Base-by-base conservation (phyloP, 1,140 invertebrate genomes). In the Solenopsis fugax region DNA sequence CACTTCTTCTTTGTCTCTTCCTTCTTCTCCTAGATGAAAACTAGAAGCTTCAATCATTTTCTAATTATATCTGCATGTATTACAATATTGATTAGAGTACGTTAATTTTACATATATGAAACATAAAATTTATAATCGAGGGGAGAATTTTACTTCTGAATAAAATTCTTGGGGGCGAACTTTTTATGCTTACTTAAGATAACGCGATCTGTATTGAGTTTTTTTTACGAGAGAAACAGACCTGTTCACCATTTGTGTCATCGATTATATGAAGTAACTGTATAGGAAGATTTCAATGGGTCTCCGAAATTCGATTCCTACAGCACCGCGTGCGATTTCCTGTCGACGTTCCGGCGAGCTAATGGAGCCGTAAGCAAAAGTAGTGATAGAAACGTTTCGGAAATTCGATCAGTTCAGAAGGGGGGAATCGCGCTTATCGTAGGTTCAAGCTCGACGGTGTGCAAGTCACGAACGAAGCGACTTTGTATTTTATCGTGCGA, bases 371-470 rank as follows among this genome's bases (percentile, higher is more conserved):
- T 78, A 77, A 85, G 81, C 72, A 77, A 65, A 60, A 85, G 48
- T 85, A 77, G 82, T 77, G 72, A 78, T 78, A 65, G 72, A 85
- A 85, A 77, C 72, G 58, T 85, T 77, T 85, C 82, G 58, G 82
- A 77, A 85, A 85, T 77, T 77, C 9, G 82, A 85, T 85, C 82
- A 77, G 48, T 48, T n/a, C 45, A 5, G 67, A 81, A 81, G 67
- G 6, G 37, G 54, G 67, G 45, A 69, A 73, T 81, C 37, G 37
- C 34, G 24, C 4, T 52, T 37, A 73, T 58, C 41, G 16, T 48
- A 3, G 41, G 7, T 72, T 87, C 67, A 71, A 71, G n/a, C 16
- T 67, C 58, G 67, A n/a, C n/a, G n/a, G 48, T 87, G 56, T 16
- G 41, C 75, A 56, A 52, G 21, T 48, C 82, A 56, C 24, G 21